Conservation (phyloP, 1,140 invertebrate genomes). For the Tetraneura akinire region DNA sequence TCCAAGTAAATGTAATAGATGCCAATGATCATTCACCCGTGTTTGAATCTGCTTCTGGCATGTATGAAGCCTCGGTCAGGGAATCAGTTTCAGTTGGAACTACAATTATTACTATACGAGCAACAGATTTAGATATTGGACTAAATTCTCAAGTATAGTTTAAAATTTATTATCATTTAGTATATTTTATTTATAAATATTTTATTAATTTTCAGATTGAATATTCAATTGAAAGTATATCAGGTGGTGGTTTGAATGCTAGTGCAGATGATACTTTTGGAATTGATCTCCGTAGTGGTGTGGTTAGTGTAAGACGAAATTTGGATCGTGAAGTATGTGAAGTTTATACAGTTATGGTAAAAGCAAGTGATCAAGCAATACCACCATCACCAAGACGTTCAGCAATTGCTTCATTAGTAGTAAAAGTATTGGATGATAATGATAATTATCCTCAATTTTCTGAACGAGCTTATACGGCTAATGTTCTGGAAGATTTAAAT, state of each 20-base stretch:
- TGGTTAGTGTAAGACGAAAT: constrained; percentile 77
- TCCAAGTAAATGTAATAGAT: constrained; percentile 88
- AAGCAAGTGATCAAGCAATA: constrained; percentile 80
- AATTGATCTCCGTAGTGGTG: constrained; percentile 79
- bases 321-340: constrained; percentile 88
- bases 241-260: constrained; percentile 63
- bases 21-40: constrained; percentile 90
- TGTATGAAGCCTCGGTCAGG: constrained; percentile 81
- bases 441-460: constrained; percentile 96
- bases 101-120: constrained; percentile 85
- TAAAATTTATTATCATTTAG: not conserved
- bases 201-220: constrained; percentile 65
- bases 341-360: constrained; percentile 81
- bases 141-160: constrained; percentile 74
- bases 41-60: constrained; percentile 76
- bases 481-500: constrained; percentile 84
- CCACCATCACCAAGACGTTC: constrained; percentile 68
- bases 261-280: constrained; percentile 68
- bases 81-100: constrained; percentile 86
- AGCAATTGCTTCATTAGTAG: constrained; percentile 75
- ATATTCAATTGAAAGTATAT: constrained; percentile 73
- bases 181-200: constrained; percentile 49
- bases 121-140: constrained; percentile 88
- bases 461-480: constrained; percentile 83
- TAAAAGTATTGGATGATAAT: constrained; percentile 89